These are phyloP conservation scores for Coendou prehensilis DNA, from an alignment of 2,797 vertebrate genomes.

Conservation along the genomic window DNA sequence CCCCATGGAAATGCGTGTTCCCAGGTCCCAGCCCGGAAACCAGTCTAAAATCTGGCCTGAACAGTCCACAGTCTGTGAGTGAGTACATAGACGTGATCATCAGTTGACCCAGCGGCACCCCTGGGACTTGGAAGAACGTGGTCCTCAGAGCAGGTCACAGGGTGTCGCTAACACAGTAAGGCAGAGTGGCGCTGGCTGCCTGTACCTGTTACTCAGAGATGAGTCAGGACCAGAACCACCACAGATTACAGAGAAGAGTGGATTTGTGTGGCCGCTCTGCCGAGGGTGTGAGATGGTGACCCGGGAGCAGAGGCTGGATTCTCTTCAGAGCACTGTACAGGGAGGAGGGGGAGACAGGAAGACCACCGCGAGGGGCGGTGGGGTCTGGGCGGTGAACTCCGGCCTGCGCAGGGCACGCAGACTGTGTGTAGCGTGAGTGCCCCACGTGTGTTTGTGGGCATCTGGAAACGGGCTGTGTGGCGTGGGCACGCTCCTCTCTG, in stretches of 20 bases:
- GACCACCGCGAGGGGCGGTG: background rate
- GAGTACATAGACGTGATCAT: background rate
- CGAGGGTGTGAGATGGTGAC: background rate
- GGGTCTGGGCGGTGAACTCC: background rate
- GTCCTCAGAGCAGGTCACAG: background rate
- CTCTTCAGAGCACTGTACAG: background rate
- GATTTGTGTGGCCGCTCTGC: background rate
- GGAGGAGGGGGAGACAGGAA: no score
- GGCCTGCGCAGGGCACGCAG: accelerated
- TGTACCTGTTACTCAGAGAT: no score
- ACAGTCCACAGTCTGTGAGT: no score
- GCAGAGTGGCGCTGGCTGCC: background rate
- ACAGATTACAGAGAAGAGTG: background rate
- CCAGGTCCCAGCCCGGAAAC: background rate
- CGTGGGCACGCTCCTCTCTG: background rate
- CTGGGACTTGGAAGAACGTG: background rate
- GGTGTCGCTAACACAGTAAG: background rate
- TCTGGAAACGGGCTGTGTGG: accelerated
- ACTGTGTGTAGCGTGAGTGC: background rate
- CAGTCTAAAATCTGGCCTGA: background rate
- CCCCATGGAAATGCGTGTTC: accelerated
- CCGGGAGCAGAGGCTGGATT: background rate
- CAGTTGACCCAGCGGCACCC: background rate
- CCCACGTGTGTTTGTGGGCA: accelerated
- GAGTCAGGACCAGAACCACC: accelerated